phyloP scores from a whole-genome alignment of 2,113 vertebrate genomes.

The Aleadryas rufinucha region DNA sequence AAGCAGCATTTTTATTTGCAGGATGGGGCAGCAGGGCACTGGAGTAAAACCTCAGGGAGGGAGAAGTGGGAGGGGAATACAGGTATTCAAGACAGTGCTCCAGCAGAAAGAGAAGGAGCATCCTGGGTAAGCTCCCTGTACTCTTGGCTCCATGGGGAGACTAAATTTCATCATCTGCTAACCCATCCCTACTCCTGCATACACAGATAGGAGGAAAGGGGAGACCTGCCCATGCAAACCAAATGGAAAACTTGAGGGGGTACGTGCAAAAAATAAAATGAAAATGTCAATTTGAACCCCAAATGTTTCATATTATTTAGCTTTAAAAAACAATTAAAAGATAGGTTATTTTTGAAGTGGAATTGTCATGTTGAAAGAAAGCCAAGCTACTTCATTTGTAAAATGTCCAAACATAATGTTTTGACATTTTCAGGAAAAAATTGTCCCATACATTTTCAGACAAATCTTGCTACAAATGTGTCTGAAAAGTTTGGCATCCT shows the following conservation, averaged over 20 bases:
- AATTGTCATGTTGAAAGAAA: constrained; percentile 14
- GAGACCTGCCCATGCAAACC: background rate
- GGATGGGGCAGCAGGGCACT: background rate
- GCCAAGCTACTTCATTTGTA: constrained; percentile 13
- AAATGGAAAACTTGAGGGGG: background rate
- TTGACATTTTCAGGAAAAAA: constrained; percentile 22
- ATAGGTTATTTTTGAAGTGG: background rate
- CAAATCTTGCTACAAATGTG: background rate
- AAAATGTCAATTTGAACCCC: background rate
- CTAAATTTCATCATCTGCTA: background rate
- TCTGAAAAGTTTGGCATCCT: background rate
- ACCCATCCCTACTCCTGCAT: background rate
- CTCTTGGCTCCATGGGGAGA: background rate
- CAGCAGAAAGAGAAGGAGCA: background rate
- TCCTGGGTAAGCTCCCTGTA: background rate
- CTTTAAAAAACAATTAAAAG: background rate
- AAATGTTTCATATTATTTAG: background rate
- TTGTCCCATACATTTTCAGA: constrained; percentile 4
- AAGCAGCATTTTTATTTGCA: background rate
- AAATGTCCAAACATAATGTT: constrained; percentile 51
- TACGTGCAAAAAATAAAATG: background rate
- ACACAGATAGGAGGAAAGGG: background rate
- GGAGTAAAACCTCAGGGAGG: background rate
- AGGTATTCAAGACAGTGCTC: background rate
- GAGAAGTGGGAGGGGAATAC: background rate